These are phyloP conservation scores for Tinamus major DNA, from an alignment of 2,797 vertebrate species.

Conservation along the genomic window DNA sequence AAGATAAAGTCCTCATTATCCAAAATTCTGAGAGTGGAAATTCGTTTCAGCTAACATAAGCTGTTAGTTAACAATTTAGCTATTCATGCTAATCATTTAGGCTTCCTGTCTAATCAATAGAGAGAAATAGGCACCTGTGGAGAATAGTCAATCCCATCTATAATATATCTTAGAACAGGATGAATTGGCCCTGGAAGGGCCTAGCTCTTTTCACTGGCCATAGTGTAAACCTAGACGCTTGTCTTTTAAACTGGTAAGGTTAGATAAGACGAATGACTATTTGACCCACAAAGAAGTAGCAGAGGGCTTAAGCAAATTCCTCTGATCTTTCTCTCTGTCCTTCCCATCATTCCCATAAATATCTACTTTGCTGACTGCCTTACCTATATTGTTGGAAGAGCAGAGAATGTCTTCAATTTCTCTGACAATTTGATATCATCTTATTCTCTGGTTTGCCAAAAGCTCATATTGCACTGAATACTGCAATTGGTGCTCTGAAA, in stretches of 20 bases:
- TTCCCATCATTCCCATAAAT: background rate
- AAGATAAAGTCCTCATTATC: background rate
- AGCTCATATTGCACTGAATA: background rate
- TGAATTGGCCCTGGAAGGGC: background rate
- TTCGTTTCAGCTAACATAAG: background rate
- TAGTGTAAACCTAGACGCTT: background rate
- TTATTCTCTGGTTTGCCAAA: conserved; percentile 3
- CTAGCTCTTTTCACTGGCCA: background rate
- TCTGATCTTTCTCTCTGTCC: background rate
- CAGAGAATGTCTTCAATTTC: background rate
- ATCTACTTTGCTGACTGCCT: background rate
- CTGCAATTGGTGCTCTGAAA: background rate
- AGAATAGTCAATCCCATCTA: background rate
- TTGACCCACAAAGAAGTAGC: background rate
- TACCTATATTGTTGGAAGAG: background rate
- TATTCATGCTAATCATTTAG: background rate
- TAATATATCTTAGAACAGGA: background rate
- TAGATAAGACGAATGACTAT: background rate
- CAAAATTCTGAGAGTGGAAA: background rate
- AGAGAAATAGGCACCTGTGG: background rate
- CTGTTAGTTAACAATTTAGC: background rate
- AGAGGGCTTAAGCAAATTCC: background rate
- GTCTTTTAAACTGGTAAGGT: background rate
- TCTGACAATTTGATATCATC: background rate
- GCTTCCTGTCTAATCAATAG: background rate